A percentile compares a stretch with the other conserved stretches of the same genome.
These are phyloP conservation scores for Elysia chlorotica DNA, from an alignment of 1,140 invertebrate genomes.

Conservation along the genomic window DNA sequence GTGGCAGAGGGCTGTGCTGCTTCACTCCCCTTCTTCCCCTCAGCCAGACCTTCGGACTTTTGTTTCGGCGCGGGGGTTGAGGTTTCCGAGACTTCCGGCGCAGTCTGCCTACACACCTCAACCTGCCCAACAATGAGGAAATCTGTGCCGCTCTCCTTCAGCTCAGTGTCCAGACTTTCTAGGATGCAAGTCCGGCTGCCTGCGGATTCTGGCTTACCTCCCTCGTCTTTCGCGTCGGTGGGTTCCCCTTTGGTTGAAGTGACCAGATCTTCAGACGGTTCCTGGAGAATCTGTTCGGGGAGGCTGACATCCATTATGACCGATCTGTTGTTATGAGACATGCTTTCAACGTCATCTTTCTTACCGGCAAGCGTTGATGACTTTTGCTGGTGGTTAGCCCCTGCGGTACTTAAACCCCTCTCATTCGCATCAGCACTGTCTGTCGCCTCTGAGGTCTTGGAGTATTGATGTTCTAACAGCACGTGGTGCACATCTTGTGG, in stretches of 20 bases:
- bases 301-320: slow-evolving; percentile 18
- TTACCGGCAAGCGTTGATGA: neutral
- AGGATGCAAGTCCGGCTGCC: neutral
- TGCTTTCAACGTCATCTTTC: slow-evolving; percentile 20
- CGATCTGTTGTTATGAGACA: neutral
- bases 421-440: no score
- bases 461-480: slow-evolving; percentile 17
- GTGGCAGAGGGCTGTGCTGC: no score
- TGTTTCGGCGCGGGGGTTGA: neutral
- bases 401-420: no score
- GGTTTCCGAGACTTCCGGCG: neutral
- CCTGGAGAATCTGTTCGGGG: slow-evolving; percentile 12
- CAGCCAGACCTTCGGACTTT: neutral
- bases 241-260: neutral
- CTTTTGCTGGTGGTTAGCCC: neutral
- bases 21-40: neutral
- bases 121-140: slow-evolving; percentile 18
- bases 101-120: neutral
- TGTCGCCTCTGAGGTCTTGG: slow-evolving; percentile 1
- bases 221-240: no score
- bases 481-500: no score
- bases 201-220: no score
- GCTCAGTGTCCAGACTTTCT: slow-evolving; percentile 13
- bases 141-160: slow-evolving; percentile 11
- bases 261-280: neutral